These are phyloP conservation scores for Eupristina koningsbergeri DNA, from an alignment of 1,140 invertebrate genomes.

Conservation along the genomic window DNA sequence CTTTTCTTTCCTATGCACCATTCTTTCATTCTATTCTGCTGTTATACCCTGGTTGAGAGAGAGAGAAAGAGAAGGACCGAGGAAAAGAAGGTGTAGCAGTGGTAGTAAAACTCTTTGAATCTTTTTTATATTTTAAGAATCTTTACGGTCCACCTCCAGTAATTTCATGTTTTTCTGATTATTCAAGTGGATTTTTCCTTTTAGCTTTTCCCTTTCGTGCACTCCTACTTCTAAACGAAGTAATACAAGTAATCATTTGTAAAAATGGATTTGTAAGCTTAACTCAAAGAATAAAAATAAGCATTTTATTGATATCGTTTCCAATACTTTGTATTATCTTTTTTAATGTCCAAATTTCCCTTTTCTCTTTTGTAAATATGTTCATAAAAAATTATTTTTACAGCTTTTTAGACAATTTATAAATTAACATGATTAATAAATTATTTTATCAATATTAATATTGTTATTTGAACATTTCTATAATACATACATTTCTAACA, in stretches of 20 bases:
- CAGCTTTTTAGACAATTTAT: too few species aligned
- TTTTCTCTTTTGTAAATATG: too few species aligned
- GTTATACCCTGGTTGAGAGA: conserved; percentile 9
- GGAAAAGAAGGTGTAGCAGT: conserved; percentile 5
- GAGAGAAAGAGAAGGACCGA: not conserved
- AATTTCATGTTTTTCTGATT: conserved; percentile 43
- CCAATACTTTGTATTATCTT: too few species aligned
- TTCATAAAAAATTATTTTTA: too few species aligned
- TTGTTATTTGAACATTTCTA: too few species aligned
- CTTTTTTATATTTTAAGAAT: conserved; percentile 49
- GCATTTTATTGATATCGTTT: too few species aligned
- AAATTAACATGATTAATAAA: too few species aligned
- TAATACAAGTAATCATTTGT: not conserved
- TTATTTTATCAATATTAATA: too few species aligned
- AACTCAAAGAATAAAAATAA: not conserved
- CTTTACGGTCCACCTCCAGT: conserved; percentile 23
- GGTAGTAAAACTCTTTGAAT: conserved; percentile 48
- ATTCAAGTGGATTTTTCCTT: not conserved
- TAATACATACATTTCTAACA: too few species aligned
- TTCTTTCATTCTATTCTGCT: conserved; percentile 36
- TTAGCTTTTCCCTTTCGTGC: too few species aligned
- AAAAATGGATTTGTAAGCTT: not conserved
- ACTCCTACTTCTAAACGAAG: not conserved
- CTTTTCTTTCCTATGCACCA: conserved; percentile 11
- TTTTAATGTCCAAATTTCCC: too few species aligned